Evolutionary conservation across 2,797 vertebrate species (phyloP).

Genomic region (Myotis pilosus): DNA sequence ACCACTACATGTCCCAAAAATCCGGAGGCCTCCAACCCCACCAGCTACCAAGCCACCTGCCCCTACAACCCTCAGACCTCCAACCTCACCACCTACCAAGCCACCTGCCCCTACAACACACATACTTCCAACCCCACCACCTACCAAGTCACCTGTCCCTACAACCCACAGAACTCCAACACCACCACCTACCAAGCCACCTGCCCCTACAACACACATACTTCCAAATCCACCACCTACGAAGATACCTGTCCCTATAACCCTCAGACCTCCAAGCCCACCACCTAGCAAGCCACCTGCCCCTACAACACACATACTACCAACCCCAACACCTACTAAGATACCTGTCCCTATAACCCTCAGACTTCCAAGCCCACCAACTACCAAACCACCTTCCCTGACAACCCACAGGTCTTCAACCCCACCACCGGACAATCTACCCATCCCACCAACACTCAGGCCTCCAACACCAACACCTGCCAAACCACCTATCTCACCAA

Average conservation of each 20-base stretch:
- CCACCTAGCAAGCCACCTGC: not conserved
- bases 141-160: not conserved
- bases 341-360: no score
- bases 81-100: not conserved
- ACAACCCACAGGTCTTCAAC: no score
- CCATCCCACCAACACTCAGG: no score
- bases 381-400: no score
- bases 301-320: no score
- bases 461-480: not conserved
- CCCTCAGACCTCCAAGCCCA: rapidly evolving
- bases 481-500: not conserved
- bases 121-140: not conserved
- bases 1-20: not conserved
- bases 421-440: no score
- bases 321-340: no score
- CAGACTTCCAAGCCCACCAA: no score
- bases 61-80: not conserved
- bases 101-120: not conserved
- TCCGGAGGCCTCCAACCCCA: not conserved
- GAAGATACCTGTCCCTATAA: not conserved
- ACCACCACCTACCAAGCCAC: not conserved
- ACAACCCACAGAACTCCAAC: not conserved
- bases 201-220: not conserved
- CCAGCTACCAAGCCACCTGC: not conserved
- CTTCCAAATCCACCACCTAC: not conserved